A percentile compares a stretch with the other conserved stretches of the same genome.
phyloP scores from a whole-genome alignment of 2,797 vertebrate genomes.

The Zenarchopterus dispar region DNA sequence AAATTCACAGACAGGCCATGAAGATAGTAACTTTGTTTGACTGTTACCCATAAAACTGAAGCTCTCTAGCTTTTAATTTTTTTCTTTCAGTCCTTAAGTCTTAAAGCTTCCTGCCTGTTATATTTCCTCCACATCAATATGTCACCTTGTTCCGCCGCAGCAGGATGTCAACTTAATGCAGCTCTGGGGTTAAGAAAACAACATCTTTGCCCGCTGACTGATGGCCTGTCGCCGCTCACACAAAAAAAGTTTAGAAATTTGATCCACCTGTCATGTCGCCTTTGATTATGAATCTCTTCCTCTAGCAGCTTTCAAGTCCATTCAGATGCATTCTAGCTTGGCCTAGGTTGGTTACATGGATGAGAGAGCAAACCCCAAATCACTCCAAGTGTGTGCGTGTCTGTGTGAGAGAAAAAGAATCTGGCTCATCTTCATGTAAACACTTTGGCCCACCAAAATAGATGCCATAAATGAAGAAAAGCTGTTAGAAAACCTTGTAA shows the following conservation, averaged over 20 bases:
- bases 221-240: constrained; percentile 75
- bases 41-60: constrained; percentile 67
- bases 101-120: constrained; percentile 72
- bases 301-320: constrained; percentile 49
- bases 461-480: constrained; percentile 1
- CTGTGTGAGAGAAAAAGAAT: constrained; percentile 37
- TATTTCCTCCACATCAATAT: constrained; percentile 80
- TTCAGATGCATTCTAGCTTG: constrained; percentile 76
- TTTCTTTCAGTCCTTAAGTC: constrained; percentile 58
- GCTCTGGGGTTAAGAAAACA: constrained; percentile 83
- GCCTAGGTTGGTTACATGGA: constrained; percentile 68
- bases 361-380: constrained; percentile 70
- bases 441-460: constrained; percentile 59
- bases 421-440: constrained; percentile 73
- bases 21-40: constrained; percentile 70
- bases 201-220: constrained; percentile 64
- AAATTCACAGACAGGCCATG: constrained; percentile 61
- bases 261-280: constrained; percentile 81
- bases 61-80: constrained; percentile 57
- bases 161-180: constrained; percentile 82
- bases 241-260: constrained; percentile 82
- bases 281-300: constrained; percentile 82
- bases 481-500: constrained; percentile 23
- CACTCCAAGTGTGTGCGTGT: constrained; percentile 32
- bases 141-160: constrained; percentile 73